These are phyloP conservation scores for Brachyhypopomus gauderio DNA, from an alignment of 2,113 vertebrate genomes.

Conservation along the genomic window DNA sequence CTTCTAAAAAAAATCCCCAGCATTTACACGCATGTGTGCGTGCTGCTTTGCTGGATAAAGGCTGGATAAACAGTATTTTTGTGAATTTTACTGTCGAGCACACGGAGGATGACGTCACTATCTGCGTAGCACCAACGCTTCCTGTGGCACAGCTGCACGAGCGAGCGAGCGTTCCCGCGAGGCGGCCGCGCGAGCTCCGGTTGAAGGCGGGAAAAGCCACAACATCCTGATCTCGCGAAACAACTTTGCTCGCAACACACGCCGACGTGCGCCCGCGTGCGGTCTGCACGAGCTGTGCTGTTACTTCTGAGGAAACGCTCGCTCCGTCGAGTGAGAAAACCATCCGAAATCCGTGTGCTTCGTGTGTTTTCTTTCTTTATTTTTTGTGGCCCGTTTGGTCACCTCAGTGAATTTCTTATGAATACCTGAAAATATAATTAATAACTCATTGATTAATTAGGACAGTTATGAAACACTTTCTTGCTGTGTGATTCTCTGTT, in stretches of 20 bases:
- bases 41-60: too few species aligned
- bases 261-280: background rate
- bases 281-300: too few species aligned
- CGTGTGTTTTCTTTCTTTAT: too few species aligned
- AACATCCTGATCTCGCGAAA: constrained; percentile 34
- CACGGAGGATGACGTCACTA: background rate
- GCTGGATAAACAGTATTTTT: too few species aligned
- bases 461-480: background rate
- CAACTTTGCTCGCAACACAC: background rate
- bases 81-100: too few species aligned
- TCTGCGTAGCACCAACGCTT: background rate
- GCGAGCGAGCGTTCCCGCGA: background rate
- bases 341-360: too few species aligned
- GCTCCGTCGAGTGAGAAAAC: too few species aligned
- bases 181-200: background rate
- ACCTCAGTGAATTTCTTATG: background rate
- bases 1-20: too few species aligned
- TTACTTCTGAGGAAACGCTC: background rate
- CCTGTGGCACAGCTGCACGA: background rate
- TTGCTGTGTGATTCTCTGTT: background rate
- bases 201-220: constrained; percentile 8
- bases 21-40: too few species aligned
- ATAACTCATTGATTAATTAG: background rate
- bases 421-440: background rate
- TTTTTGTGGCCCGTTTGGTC: background rate